These are phyloP conservation scores for Stenotaenia linearis DNA, from an alignment of 2,888 invertebrate species.

Conservation along the genomic window DNA sequence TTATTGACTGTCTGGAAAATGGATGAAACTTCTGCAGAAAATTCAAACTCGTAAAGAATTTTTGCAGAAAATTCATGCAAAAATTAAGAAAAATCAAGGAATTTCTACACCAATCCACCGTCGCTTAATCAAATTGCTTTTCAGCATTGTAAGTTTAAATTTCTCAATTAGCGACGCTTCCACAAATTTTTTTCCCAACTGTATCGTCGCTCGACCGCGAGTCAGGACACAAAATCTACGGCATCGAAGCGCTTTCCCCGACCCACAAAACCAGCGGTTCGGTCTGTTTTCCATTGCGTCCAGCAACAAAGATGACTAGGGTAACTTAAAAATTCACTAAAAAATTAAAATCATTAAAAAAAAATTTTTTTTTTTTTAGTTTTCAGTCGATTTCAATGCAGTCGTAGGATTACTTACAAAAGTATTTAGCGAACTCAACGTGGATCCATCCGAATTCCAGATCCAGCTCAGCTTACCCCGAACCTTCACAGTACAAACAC, in stretches of 20 bases:
- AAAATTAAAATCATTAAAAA: no score
- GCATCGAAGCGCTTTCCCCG: constrained; percentile 50
- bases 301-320: constrained; percentile 51
- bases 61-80: no score
- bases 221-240: constrained; percentile 46
- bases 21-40: no score
- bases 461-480: constrained; percentile 51
- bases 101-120: no score
- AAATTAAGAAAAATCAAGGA: no score
- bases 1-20: no score
- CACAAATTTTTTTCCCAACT: constrained; percentile 55
- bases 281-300: constrained; percentile 49
- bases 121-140: no score
- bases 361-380: constrained; percentile 41
- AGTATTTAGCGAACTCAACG: constrained; percentile 51
- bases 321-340: constrained; percentile 42
- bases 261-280: constrained; percentile 46
- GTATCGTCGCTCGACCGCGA: constrained; percentile 50
- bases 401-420: constrained; percentile 51
- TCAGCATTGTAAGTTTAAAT: no score
- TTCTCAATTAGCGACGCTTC: constrained; percentile 50
- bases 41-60: no score
- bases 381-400: constrained; percentile 48
- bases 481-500: constrained; percentile 48
- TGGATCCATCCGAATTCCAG: constrained; percentile 51